phyloP scores from a whole-genome alignment of 2,797 vertebrate genomes.

The Threskiornis aethiopicus region DNA sequence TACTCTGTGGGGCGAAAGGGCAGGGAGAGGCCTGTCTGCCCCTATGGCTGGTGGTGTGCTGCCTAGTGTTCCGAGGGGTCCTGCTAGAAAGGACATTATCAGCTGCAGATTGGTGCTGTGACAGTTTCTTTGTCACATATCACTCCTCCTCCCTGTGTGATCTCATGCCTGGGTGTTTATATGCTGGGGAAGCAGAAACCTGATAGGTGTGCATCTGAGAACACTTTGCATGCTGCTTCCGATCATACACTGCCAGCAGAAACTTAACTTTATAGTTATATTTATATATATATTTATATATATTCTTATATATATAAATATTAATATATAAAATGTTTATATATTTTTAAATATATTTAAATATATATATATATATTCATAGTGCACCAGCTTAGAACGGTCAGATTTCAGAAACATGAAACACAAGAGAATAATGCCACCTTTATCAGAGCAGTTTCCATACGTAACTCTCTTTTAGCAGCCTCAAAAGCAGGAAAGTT shows the following conservation, averaged over 20 bases:
- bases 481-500: neutral
- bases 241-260: neutral
- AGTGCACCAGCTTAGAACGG: neutral
- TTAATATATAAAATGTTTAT: no score
- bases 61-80: neutral
- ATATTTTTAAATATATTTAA: no score
- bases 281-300: no score
- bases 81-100: neutral
- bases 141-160: neutral
- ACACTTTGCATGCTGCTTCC: neutral
- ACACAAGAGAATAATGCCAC: neutral
- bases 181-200: neutral
- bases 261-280: neutral
- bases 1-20: no score
- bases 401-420: neutral
- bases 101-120: neutral
- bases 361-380: neutral
- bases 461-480: neutral
- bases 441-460: neutral
- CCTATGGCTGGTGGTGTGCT: neutral
- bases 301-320: no score
- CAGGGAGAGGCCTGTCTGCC: neutral
- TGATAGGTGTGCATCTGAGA: neutral
- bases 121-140: neutral
- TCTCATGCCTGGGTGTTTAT: neutral